Percentiles rank a stretch among this genome's conserved stretches.
These are phyloP conservation scores for Gallinago undulata DNA, from an alignment of 2,113 vertebrate species.

Conservation along the genomic window DNA sequence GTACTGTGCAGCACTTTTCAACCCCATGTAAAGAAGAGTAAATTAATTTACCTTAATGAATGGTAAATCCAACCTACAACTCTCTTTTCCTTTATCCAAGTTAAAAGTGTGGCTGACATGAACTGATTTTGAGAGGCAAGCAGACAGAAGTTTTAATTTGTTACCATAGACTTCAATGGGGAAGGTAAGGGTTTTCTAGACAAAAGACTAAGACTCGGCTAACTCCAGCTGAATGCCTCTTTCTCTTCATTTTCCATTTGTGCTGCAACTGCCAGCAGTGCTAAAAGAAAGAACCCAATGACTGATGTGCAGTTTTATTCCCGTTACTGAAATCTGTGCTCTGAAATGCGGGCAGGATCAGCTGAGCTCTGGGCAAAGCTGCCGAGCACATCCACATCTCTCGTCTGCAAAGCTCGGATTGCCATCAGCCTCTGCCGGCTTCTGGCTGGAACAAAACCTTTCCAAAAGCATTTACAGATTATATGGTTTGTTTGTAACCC, in stretches of 20 bases:
- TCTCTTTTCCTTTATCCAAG: background rate
- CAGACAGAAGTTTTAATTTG: slow-evolving; percentile 23
- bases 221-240: slow-evolving; percentile 2
- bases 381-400: background rate
- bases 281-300: background rate
- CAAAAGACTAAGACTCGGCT: background rate
- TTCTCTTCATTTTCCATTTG: slow-evolving; percentile 20
- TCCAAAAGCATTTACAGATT: background rate
- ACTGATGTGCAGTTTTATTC: background rate
- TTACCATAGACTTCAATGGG: background rate
- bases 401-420: background rate
- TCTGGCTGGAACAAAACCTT: background rate
- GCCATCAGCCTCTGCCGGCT: background rate
- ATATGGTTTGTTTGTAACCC: background rate
- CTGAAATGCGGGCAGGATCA: background rate
- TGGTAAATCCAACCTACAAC: background rate
- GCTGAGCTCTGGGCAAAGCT: slow-evolving; percentile 6
- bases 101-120: background rate
- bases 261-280: background rate
- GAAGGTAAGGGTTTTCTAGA: slow-evolving; percentile 28
- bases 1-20: background rate
- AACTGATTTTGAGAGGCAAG: background rate
- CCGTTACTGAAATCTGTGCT: background rate
- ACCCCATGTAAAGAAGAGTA: background rate
- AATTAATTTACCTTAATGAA: background rate